A percentile compares a stretch with the other conserved stretches of the same genome.
Conservation (phyloP, 2,888 invertebrate species). For the Phragmatobia fuliginosa region DNA sequence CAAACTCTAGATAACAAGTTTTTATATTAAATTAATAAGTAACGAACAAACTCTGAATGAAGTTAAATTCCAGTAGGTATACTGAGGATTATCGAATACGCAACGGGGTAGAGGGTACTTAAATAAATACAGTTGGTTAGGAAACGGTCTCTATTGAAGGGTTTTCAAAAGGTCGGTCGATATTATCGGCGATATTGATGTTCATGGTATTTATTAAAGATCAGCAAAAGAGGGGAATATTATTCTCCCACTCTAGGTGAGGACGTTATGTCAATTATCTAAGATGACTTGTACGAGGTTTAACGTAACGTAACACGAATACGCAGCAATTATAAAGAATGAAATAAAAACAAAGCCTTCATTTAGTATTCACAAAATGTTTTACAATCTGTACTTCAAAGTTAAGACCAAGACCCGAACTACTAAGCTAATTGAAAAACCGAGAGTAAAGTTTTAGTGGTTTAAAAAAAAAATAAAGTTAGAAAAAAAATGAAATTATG, state of each 20-base stretch:
- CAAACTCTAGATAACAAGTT: neutral
- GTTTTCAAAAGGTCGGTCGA: neutral
- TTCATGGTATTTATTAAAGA: neutral
- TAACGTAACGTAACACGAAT: neutral
- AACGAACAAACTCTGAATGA: neutral
- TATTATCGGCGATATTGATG: conserved; percentile 3
- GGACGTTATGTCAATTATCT: neutral
- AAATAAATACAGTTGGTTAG: conserved; percentile 3
- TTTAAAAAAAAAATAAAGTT: too few species aligned
- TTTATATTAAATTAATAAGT: neutral
- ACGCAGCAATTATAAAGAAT: neutral
- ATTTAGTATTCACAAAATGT: conserved; percentile 5
- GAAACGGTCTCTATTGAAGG: neutral
- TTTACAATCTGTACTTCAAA: conserved; percentile 32
- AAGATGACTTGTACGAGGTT: neutral
- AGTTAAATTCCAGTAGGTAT: neutral
- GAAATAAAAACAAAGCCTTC: neutral
- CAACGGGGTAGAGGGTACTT: neutral
- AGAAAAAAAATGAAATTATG: conserved; percentile 44
- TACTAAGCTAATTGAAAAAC: conserved; percentile 31
- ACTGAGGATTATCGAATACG: conserved; percentile 3
- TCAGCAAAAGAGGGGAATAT: neutral
- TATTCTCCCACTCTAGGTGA: neutral
- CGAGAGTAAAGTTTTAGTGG: too few species aligned
- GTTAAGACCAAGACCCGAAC: conserved; percentile 32